phyloP scores from a whole-genome alignment of 92 coral and sea anemone genomes.

The Bergia sp. region DNA sequence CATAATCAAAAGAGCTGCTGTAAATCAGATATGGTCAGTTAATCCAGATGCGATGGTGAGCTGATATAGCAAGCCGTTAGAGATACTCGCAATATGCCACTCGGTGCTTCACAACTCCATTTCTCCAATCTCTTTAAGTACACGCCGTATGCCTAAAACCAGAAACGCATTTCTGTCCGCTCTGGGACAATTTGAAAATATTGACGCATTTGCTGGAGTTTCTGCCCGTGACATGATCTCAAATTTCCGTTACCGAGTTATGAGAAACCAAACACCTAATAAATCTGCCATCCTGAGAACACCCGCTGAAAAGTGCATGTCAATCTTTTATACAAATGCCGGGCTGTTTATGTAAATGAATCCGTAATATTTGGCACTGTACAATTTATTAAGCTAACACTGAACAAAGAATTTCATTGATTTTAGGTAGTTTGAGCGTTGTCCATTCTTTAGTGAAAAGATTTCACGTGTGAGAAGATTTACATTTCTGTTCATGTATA shows the following conservation, averaged over 20 bases:
- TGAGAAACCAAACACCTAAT: constrained; percentile 83
- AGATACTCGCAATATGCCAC: background rate
- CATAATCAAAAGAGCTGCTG: constrained; percentile 76
- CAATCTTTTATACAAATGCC: constrained; percentile 17
- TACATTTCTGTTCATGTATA: background rate
- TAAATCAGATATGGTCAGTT: constrained; percentile 63
- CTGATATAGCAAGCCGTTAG: background rate
- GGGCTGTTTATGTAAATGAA: constrained; percentile 25
- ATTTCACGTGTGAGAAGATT: constrained; percentile 18
- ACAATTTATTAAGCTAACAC: background rate
- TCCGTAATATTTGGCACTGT: background rate
- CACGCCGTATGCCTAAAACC: constrained; percentile 24
- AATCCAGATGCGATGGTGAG: constrained; percentile 27
- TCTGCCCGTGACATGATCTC: constrained; percentile 56
- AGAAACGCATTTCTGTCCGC: constrained; percentile 29
- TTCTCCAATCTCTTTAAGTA: background rate
- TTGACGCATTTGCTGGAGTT: constrained; percentile 14
- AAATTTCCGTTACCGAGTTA: constrained; percentile 70
- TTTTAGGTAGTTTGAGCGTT: background rate
- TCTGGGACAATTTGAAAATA: constrained; percentile 2
- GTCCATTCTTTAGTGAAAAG: constrained; percentile 18
- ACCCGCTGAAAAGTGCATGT: constrained; percentile 31
- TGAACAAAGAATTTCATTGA: constrained; percentile 30
- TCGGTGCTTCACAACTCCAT: background rate
- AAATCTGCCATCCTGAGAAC: constrained; percentile 61